Percentiles rank a stretch among this genome's conserved stretches.
phyloP scores from a whole-genome alignment of 2,888 invertebrate genomes.

The Parnassius orleans region DNA sequence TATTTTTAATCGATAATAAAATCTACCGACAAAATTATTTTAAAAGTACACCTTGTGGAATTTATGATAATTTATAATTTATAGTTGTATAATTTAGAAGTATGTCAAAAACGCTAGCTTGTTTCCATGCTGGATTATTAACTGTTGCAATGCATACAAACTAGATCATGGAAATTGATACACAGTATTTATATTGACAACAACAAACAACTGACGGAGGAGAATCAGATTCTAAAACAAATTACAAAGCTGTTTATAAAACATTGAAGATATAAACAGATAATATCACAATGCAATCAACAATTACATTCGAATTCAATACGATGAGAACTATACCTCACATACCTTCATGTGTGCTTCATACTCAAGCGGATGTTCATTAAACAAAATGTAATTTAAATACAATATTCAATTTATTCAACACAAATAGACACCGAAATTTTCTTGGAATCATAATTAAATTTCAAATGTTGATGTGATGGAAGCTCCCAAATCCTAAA shows the following conservation, averaged over 20 bases:
- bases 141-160: too few species aligned
- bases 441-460: slow-evolving; percentile 18
- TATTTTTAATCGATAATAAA: too few species aligned
- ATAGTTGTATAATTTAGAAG: too few species aligned
- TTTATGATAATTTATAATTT: too few species aligned
- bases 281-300: slow-evolving; percentile 20
- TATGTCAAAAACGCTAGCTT: too few species aligned
- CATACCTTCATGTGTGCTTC: slow-evolving; percentile 2
- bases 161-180: too few species aligned
- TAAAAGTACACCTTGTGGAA: too few species aligned
- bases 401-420: slow-evolving; percentile 25
- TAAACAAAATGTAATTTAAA: slow-evolving; percentile 26
- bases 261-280: slow-evolving; percentile 19
- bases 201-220: slow-evolving; percentile 13
- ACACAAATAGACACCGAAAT: slow-evolving; percentile 15
- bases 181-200: neutral
- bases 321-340: neutral
- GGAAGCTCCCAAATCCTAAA: slow-evolving; percentile 2
- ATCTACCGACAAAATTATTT: too few species aligned
- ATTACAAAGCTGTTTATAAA: slow-evolving; percentile 18
- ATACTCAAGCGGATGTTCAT: slow-evolving; percentile 17
- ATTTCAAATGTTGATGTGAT: slow-evolving; percentile 11
- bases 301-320: slow-evolving; percentile 11
- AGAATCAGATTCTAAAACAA: slow-evolving; percentile 7
- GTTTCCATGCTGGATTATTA: too few species aligned